Evolutionary conservation across 2,113 vertebrate species (phyloP).

Genomic region (Tursiops truncatus): DNA sequence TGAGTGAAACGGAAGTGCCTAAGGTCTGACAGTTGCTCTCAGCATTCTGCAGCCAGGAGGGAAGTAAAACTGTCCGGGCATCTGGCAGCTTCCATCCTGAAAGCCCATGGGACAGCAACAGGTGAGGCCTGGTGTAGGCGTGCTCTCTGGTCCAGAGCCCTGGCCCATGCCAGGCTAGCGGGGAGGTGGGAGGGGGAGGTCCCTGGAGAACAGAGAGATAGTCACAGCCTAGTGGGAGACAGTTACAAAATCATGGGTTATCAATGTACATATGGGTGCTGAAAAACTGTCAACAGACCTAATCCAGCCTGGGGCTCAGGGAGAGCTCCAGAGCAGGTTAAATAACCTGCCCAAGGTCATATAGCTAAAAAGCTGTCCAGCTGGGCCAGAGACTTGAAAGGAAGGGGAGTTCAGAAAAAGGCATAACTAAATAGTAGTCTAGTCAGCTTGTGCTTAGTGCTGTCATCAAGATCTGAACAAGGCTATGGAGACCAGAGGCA

Average conservation of each 20-base stretch:
- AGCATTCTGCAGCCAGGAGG: neutral
- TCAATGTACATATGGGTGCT: neutral
- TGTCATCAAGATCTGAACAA: neutral
- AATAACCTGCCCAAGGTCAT: neutral
- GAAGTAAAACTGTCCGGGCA: slow-evolving; percentile 71
- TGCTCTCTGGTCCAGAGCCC: neutral
- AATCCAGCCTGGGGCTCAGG: neutral
- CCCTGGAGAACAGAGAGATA: neutral
- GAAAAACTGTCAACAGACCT: neutral
- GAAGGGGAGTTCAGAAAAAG: slow-evolving; percentile 42
- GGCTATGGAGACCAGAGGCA: neutral
- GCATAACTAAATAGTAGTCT: neutral
- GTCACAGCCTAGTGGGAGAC: neutral
- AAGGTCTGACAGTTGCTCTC: slow-evolving; percentile 54
- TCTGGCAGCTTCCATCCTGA: slow-evolving; percentile 19
- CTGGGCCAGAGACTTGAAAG: slow-evolving; percentile 1
- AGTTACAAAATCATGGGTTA: neutral
- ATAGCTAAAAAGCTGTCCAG: neutral
- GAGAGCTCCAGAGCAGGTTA: neutral
- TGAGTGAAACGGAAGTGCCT: slow-evolving; percentile 58
- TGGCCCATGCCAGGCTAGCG: neutral
- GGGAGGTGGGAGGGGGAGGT: neutral
- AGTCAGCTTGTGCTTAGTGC: neutral
- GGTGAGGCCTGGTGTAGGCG: neutral
- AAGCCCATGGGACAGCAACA: slow-evolving; percentile 52